These are phyloP conservation scores for Acipenser transmontanus DNA, from an alignment of 2,797 vertebrate species.

Conservation along the genomic window DNA sequence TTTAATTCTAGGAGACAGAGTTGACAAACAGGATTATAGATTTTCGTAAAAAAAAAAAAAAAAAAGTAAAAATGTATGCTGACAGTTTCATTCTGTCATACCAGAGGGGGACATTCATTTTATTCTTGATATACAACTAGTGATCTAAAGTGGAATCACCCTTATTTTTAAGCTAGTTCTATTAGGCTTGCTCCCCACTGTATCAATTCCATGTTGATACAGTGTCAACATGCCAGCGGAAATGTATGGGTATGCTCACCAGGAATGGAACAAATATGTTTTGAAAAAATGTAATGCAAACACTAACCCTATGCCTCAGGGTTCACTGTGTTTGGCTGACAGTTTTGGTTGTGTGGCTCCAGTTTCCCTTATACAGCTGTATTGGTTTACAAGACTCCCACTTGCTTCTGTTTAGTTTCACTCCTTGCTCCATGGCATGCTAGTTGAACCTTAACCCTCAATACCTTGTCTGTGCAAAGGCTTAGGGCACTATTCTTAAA, in stretches of 20 bases:
- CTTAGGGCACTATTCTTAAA: too few species aligned
- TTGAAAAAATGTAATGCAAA: background rate
- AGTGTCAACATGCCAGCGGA: background rate
- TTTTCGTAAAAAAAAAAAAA: background rate
- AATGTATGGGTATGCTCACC: background rate
- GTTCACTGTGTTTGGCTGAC: background rate
- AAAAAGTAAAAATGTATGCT: background rate
- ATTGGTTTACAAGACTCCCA: too few species aligned
- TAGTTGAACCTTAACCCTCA: too few species aligned
- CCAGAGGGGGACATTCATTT: background rate
- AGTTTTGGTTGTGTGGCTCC: background rate
- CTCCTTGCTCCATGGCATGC: too few species aligned
- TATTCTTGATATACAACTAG: background rate
- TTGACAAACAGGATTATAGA: background rate
- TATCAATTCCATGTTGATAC: constrained; percentile 1
- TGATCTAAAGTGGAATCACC: background rate
- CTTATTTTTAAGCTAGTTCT: background rate
- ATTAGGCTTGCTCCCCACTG: background rate
- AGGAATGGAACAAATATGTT: constrained; percentile 3
- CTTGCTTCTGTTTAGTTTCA: too few species aligned
- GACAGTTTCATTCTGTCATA: background rate
- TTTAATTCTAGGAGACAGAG: background rate
- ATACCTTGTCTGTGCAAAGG: too few species aligned
- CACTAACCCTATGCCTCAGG: background rate
- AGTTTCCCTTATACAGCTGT: background rate